phyloP scores from a whole-genome alignment of 1,140 invertebrate species.

The Cotesia typhae region DNA sequence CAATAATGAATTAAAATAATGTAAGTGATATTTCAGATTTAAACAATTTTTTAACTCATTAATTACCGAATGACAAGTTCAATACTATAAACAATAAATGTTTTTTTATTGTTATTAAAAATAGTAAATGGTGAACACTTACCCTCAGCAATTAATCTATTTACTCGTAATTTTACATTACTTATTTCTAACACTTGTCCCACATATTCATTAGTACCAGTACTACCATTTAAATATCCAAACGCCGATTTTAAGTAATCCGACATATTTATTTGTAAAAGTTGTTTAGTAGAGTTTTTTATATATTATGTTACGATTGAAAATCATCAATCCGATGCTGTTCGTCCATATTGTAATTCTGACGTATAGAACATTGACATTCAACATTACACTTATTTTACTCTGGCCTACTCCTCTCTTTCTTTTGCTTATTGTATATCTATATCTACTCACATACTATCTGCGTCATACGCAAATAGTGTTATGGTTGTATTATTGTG shows the following conservation, averaged over 20 bases:
- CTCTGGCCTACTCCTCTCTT: too few relatives aligned
- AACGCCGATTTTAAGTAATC: constrained; percentile 62
- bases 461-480: too few relatives aligned
- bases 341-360: constrained; percentile 61
- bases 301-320: constrained; percentile 45
- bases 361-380: constrained; percentile 39
- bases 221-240: constrained; percentile 58
- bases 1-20: not conserved
- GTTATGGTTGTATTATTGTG: too few relatives aligned
- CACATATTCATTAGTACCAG: constrained; percentile 81
- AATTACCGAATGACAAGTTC: too few relatives aligned
- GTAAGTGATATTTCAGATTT: not conserved
- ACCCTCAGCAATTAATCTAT: constrained; percentile 94
- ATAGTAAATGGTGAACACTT: constrained; percentile 52
- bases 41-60: not conserved
- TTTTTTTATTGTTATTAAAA: constrained; percentile 12
- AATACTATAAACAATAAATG: not conserved
- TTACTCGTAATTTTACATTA: constrained; percentile 87
- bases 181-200: constrained; percentile 90
- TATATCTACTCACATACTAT: too few relatives aligned
- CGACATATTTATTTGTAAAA: constrained; percentile 55
- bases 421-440: too few relatives aligned
- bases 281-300: constrained; percentile 40
- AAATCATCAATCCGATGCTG: constrained; percentile 54
- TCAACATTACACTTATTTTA: too few relatives aligned